Conservation (phyloP, 2,113 vertebrate genomes). For the Genyomyrus donnyi region DNA sequence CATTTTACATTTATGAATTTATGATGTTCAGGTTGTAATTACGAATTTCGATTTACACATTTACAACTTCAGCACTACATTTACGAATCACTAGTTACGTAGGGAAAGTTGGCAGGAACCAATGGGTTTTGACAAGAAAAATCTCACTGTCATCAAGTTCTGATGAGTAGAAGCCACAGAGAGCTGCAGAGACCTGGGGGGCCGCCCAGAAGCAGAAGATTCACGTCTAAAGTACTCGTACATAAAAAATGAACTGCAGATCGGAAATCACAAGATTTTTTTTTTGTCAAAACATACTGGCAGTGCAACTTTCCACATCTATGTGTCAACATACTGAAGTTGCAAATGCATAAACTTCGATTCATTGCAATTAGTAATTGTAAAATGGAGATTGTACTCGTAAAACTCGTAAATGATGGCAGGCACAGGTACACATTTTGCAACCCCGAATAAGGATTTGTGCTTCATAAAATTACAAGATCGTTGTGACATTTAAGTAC, state of each 20-base stretch:
- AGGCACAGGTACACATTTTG: neutral
- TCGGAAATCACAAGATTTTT: no score
- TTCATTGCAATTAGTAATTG: neutral
- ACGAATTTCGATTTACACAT: neutral
- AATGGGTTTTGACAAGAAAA: neutral
- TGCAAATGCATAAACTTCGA: neutral
- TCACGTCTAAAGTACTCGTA: no score
- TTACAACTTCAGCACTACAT: neutral
- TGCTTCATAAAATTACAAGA: neutral
- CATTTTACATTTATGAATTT: neutral
- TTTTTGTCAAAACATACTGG: no score
- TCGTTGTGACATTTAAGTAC: neutral
- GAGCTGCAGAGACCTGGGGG: no score
- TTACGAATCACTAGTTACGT: neutral
- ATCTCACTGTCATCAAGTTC: neutral
- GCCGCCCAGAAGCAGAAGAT: no score
- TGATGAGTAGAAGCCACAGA: no score
- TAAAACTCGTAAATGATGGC: no score
- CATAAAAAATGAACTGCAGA: no score
- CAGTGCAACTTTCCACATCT: no score
- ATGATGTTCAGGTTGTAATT: neutral
- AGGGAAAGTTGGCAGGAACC: neutral
- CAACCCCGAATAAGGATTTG: neutral
- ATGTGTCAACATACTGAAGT: no score
- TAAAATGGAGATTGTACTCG: neutral